A percentile compares a stretch with the other conserved stretches of the same genome.
phyloP scores from a whole-genome alignment of 2,113 vertebrate species.

The Uropsilus gracilis region DNA sequence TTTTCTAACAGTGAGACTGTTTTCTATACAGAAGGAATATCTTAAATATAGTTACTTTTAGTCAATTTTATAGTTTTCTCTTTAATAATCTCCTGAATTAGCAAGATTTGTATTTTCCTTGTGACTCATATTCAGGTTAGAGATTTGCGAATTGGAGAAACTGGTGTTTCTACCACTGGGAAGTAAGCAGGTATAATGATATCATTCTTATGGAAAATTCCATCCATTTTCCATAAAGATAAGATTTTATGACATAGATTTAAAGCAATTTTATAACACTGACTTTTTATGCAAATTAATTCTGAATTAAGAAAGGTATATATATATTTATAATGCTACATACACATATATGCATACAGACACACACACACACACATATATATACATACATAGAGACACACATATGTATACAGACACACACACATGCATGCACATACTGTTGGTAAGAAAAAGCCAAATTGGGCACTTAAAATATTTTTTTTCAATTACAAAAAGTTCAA shows the following conservation, averaged over 20 bases:
- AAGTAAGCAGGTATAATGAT: neutral
- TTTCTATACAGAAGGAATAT: neutral
- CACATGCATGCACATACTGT: no score
- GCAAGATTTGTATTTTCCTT: neutral
- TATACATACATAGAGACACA: no score
- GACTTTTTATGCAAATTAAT: neutral
- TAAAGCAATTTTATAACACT: neutral
- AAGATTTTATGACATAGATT: neutral
- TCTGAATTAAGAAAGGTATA: neutral
- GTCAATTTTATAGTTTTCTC: neutral
- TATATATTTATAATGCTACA: no score
- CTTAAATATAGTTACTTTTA: neutral
- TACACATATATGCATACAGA: no score
- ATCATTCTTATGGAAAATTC: neutral
- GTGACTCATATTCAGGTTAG: neutral
- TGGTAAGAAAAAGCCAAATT: neutral
- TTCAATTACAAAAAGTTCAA: no score
- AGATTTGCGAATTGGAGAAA: neutral
- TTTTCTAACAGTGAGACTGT: no score
- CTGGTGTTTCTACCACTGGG: neutral
- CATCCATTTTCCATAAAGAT: neutral
- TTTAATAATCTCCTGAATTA: neutral
- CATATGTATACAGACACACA: no score
- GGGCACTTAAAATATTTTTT: neutral
- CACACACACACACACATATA: no score